Base-by-base conservation (phyloP, 2,797 vertebrate species). In the Thalassophryne amazonica region DNA sequence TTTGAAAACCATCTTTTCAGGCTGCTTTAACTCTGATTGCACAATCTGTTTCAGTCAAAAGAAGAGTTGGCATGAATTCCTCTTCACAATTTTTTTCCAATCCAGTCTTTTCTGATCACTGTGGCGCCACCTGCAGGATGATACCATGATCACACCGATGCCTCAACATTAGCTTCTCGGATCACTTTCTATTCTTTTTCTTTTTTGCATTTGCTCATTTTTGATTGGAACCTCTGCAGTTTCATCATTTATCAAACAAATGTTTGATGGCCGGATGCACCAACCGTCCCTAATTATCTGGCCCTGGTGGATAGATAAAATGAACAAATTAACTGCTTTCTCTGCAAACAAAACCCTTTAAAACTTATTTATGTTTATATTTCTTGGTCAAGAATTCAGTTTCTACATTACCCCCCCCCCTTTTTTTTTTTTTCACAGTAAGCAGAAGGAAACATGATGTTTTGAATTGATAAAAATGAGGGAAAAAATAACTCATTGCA, bases 41-140 rank as follows among this genome's bases (percentile, higher is more conserved):
- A 14, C n/a, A 16, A 7, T 39, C 7, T 34, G 6, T 43, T 70
- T 67, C 34, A 59, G 56, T 64, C 29, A 63, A 59, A 37, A 53
- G 16, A 6, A 7, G 57, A 73, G 45, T 58, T 76, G 58, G 62
- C 60, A 46, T 63, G 42, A 36, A 38, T 15, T 39, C 3, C n/a
- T 58, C 3, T 49, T 28, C 35, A 42, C 27, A 29, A 10, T 23
- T 14, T 3, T 53, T n/a, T n/a, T n/a, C n/a, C n/a, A n/a, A 23
- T 60, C 18, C 7, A 22, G 22, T 64, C 33, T 30, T 11, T 34
- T 50, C 19, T 36, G 37, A 73, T 64, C 27, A 42, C 2, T 32
- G 12, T 35, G 16, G 19, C 16, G 11, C 25, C 11, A n/a, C 31
- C 29, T 24, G 18, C 64, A 66, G 19, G 15, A 68, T 54, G 52